Evolutionary conservation across 1,140 invertebrate genomes (phyloP), one percentile per base, ranked within the genome.

Genomic region (Drosophila bocqueti): DNA sequence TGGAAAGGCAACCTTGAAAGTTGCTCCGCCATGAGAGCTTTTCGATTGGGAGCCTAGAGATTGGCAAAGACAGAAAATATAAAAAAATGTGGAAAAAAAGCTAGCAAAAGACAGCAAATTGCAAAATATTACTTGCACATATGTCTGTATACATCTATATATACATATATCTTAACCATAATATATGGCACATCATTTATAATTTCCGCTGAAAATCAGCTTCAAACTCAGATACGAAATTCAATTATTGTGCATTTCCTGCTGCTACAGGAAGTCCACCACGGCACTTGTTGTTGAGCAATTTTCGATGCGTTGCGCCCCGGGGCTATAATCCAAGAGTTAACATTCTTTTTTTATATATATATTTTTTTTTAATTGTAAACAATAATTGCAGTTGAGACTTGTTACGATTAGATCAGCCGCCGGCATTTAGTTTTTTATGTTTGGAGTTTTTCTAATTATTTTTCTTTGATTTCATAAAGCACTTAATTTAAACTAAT

Each of bases 1-100:
- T 89, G 85, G 84, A 89, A 89, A 89, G 84, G 87, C 81, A 87
- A 89, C 84, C 84, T 87, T 87, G 84, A 87, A 83, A 81, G 79
- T 57, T 69, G 84, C 55, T 46, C 46, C 29, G 67, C 36, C 54
- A 43, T 57, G 45, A 72, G 68, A 61, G 71, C 76, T 65, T 83
- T 85, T 83, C 78, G 71, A 83, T 76, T 83, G 79, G 79, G 83
- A 24, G 40, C 29, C 67, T 73, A 34, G 54, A 60, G 69, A 73
- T 72, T 73, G 69, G 69, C 52, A 60, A 38, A 31, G n/a, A 52
- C 29, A 34, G 24, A 43, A 65, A 71, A 55, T 21, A 49, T 57
- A 60, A 47, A 47, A 31, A 43, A 47, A 61, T 45, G 49, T 57
- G 24, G 10, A 21, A 64, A 61, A 75, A 75, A 36, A 42, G 50